These are phyloP conservation scores for Steinernema scapterisci DNA, from an alignment of 2,888 invertebrate genomes.

Conservation along the genomic window DNA sequence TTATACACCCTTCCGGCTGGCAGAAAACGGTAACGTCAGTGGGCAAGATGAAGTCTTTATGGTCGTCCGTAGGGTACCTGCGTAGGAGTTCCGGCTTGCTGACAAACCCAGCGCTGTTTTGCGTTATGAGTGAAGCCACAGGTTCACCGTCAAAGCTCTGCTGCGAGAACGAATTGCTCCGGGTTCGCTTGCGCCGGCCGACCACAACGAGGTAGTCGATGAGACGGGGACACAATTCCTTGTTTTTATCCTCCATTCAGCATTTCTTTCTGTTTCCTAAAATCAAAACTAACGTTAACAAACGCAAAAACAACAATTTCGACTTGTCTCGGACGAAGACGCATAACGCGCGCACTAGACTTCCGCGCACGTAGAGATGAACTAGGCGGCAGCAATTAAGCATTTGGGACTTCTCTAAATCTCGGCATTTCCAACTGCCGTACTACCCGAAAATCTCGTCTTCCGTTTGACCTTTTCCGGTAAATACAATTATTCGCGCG, in stretches of 20 bases:
- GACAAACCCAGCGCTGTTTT: constrained; percentile 44
- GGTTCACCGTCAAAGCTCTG: constrained; percentile 20
- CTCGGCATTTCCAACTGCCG: too few relatives aligned
- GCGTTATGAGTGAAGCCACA: constrained; percentile 2
- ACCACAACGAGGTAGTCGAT: constrained; percentile 94
- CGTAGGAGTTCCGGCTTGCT: constrained; percentile 90
- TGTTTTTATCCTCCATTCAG: constrained; percentile 61
- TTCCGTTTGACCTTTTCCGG: too few relatives aligned
- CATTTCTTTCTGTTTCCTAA: constrained; percentile 18
- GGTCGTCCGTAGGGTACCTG: constrained; percentile 72
- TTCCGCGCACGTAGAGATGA: too few relatives aligned
- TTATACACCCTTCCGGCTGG: constrained; percentile 94
- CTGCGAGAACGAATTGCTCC: constrained; percentile 31
- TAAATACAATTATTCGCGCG: too few relatives aligned
- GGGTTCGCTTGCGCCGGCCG: constrained; percentile 74
- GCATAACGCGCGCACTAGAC: too few relatives aligned
- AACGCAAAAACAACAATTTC: too few relatives aligned
- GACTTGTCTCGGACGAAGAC: too few relatives aligned
- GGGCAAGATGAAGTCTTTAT: constrained; percentile 88
- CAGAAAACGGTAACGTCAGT: constrained; percentile 99
- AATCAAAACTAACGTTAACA: background rate
- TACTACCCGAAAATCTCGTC: too few relatives aligned
- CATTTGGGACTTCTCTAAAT: too few relatives aligned
- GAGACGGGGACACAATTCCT: constrained; percentile 73
- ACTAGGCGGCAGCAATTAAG: too few relatives aligned